Evolutionary conservation across 2,888 invertebrate species (phyloP).

Genomic region (Tachina grossa): DNA sequence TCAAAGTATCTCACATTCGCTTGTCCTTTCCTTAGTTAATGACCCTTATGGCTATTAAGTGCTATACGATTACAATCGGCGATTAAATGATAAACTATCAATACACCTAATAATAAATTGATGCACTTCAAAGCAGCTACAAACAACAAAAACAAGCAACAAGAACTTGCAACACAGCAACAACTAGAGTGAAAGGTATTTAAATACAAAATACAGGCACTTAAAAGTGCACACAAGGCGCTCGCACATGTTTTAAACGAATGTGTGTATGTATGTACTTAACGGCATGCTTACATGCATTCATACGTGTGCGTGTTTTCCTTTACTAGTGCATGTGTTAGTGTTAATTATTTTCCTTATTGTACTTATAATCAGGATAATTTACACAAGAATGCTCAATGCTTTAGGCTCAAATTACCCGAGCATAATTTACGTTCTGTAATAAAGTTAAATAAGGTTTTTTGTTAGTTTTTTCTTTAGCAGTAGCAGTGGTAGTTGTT

Average conservation of each 20-base stretch:
- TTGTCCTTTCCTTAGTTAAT: background rate
- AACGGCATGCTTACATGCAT: background rate
- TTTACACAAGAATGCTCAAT: slow-evolving; percentile 69
- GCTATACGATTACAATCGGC: slow-evolving; percentile 41
- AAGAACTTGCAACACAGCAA: slow-evolving; percentile 9
- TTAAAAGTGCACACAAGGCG: background rate
- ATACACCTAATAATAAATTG: slow-evolving; percentile 56
- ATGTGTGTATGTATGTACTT: too few species aligned
- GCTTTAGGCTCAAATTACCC: slow-evolving; percentile 67
- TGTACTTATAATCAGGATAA: slow-evolving; percentile 70
- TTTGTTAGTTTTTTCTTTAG: slow-evolving; percentile 38
- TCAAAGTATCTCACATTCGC: background rate
- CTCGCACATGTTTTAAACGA: background rate
- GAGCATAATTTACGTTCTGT: slow-evolving; percentile 67
- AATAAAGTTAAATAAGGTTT: slow-evolving; percentile 62
- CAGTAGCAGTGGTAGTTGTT: background rate
- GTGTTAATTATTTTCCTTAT: slow-evolving; percentile 68
- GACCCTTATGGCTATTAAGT: slow-evolving; percentile 47
- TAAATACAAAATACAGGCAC: background rate
- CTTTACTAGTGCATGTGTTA: slow-evolving; percentile 24
- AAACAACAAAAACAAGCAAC: background rate
- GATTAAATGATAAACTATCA: slow-evolving; percentile 55
- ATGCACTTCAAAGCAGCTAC: background rate
- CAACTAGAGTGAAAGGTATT: slow-evolving; percentile 12
- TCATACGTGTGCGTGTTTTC: background rate